Percentiles rank a stretch among this genome's conserved stretches.
These are phyloP conservation scores for Gouania willdenowi DNA, from an alignment of 2,797 vertebrate genomes.

Conservation along the genomic window DNA sequence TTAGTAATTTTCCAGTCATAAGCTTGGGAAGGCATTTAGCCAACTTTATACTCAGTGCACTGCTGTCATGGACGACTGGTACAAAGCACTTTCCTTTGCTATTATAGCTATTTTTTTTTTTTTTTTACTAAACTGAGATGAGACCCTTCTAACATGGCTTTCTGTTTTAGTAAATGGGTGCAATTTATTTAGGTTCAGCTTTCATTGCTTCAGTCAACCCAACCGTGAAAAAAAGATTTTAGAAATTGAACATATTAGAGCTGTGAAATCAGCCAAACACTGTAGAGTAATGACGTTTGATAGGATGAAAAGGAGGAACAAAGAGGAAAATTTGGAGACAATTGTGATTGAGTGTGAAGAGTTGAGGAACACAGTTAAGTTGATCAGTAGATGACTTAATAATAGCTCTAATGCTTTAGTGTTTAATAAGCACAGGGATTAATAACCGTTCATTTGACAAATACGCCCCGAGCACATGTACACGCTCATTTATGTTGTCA, in stretches of 20 bases:
- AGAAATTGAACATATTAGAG: too few relatives aligned
- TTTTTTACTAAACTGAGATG: conserved; percentile 6
- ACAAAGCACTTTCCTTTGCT: neutral
- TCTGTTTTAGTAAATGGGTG: too few relatives aligned
- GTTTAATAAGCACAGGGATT: conserved; percentile 20
- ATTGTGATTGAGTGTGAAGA: conserved; percentile 20
- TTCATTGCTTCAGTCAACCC: too few relatives aligned
- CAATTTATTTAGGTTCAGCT: too few relatives aligned
- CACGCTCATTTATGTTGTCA: conserved; percentile 4
- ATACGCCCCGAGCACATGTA: conserved; percentile 2
- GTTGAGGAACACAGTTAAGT: conserved; percentile 1
- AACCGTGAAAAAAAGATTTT: too few relatives aligned
- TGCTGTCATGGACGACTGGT: too few relatives aligned
- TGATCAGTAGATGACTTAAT: conserved; percentile 27
- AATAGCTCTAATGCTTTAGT: conserved; percentile 18
- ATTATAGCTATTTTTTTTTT: too few relatives aligned
- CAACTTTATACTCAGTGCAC: too few relatives aligned
- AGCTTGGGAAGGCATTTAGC: neutral
- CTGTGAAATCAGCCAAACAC: conserved; percentile 22
- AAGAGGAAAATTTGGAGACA: conserved; percentile 5
- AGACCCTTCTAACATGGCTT: too few relatives aligned
- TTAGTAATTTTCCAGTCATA: neutral
- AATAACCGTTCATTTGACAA: conserved; percentile 18
- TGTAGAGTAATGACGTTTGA: conserved; percentile 23
- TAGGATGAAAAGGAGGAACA: conserved; percentile 6